Evolutionary conservation across 2,888 invertebrate species (phyloP).

Genomic region (Lasius platythorax): DNA sequence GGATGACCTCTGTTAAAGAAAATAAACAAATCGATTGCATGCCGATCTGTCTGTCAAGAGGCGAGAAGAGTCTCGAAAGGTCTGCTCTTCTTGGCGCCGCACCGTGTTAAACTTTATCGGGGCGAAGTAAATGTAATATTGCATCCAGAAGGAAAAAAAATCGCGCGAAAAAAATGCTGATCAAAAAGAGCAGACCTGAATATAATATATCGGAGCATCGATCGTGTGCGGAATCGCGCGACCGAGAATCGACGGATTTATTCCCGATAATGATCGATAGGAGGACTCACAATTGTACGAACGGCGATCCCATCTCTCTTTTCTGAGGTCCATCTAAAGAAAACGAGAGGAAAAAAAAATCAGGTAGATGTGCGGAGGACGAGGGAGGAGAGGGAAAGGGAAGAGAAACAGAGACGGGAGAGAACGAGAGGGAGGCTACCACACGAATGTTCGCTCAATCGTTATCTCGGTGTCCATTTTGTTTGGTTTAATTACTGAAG

Average conservation of each 20-base stretch:
- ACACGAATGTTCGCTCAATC: constrained; percentile 82
- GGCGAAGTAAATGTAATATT: background rate
- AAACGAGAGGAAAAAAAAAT: constrained; percentile 24
- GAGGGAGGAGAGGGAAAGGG: too few relatives aligned
- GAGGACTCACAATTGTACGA: constrained; percentile 78
- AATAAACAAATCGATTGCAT: constrained; percentile 8
- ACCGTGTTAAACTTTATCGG: background rate
- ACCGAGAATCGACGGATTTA: background rate
- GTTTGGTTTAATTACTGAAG: constrained; percentile 85
- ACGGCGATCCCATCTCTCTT: constrained; percentile 76
- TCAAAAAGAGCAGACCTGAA: background rate
- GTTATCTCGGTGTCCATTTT: constrained; percentile 86
- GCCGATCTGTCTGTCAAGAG: background rate
- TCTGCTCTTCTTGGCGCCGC: background rate
- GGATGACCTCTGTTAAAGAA: background rate
- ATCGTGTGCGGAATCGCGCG: background rate
- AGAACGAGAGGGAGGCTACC: constrained; percentile 66
- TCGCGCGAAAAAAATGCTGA: background rate
- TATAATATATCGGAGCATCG: background rate
- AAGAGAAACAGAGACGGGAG: background rate
- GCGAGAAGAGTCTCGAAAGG: background rate
- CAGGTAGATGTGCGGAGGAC: background rate
- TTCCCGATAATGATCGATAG: constrained; percentile 45
- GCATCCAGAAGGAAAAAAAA: background rate
- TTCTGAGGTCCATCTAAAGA: constrained; percentile 78